Percentiles rank a stretch among this genome's conserved stretches.
These are phyloP conservation scores for Hoplias malabaricus DNA, from an alignment of 2,113 vertebrate species.

Conservation along the genomic window DNA sequence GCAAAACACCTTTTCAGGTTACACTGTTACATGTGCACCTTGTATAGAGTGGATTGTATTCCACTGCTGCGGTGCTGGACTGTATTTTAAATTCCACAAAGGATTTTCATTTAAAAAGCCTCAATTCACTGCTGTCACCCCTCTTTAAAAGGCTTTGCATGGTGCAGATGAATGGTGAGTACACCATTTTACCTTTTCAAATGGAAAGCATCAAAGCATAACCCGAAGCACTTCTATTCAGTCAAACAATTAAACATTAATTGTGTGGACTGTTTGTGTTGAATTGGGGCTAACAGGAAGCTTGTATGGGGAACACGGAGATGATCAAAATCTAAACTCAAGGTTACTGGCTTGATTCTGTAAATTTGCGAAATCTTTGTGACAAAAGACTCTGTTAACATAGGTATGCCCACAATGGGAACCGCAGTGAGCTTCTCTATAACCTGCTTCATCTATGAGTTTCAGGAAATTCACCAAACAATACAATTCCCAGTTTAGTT, in stretches of 20 bases:
- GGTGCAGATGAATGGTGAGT: background rate
- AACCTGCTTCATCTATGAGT: background rate
- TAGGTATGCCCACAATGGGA: background rate
- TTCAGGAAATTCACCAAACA: background rate
- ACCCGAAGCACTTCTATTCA: background rate
- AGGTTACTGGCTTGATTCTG: background rate
- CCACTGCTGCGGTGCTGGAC: background rate
- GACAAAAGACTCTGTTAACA: background rate
- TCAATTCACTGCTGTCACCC: background rate
- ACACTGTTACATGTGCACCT: background rate
- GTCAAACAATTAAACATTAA: background rate
- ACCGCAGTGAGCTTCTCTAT: background rate
- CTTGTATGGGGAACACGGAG: background rate
- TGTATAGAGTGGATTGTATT: background rate
- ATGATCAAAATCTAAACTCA: background rate
- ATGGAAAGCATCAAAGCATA: slow-evolving; percentile 29
- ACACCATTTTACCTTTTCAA: slow-evolving; percentile 1
- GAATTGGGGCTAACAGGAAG: background rate
- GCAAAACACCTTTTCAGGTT: background rate
- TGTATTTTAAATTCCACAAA: background rate
- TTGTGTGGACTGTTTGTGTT: background rate
- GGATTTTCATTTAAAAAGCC: background rate
- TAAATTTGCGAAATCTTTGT: background rate
- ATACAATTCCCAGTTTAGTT: background rate
- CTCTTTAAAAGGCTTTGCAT: slow-evolving; percentile 6